Evolutionary conservation across 1,140 invertebrate species (phyloP), one percentile per base, ranked within the genome.

Genomic region (Vanessa tameamea): DNA sequence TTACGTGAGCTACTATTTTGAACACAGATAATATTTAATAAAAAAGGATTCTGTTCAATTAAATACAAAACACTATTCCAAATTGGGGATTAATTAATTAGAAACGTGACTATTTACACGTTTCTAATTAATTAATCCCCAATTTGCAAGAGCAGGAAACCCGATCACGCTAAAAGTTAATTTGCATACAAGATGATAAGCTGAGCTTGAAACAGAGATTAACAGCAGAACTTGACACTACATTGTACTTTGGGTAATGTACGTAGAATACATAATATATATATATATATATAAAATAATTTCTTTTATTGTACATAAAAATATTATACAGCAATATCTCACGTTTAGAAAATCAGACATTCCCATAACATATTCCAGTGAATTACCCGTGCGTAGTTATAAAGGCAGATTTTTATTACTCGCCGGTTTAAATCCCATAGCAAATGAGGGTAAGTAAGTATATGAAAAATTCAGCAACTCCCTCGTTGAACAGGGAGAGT

Each of bases 391-490:
- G 43, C 47, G 48, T 68, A 26, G 66, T 65, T 67, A 76, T 68
- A 67, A 76, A 76, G 65, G 64, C 59, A 51, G 69, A 72, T 63
- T 76, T 68, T 76, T 65, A 73, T 63, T 53, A 73, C 72, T 50
- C 47, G 26, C 70, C 61, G 50, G 47, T 31, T 70, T 53, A 64
- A 68, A 55, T 69, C 63, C 23, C 51, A 69, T 66, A 20, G 59
- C 63, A 64, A 70, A 69, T 55, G 50, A 69, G 61, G 50, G 51
- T 70, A 59, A 61, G 63, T 75, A 57, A 61, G 51, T 71, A 57
- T 70, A 75, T 70, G 63, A 70, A 69, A 76, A 77, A 77, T 77
- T 77, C 64, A 70, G 16, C 64, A 74, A 71, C 50, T 50, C 47
- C 8, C 63, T 47, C 65, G 47, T 47, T 68, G 31, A 20, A 53